Percentiles rank a stretch among this genome's conserved stretches.
Evolutionary conservation across 2,888 invertebrate genomes (phyloP).

Genomic region (Sminthurinus aureus): DNA sequence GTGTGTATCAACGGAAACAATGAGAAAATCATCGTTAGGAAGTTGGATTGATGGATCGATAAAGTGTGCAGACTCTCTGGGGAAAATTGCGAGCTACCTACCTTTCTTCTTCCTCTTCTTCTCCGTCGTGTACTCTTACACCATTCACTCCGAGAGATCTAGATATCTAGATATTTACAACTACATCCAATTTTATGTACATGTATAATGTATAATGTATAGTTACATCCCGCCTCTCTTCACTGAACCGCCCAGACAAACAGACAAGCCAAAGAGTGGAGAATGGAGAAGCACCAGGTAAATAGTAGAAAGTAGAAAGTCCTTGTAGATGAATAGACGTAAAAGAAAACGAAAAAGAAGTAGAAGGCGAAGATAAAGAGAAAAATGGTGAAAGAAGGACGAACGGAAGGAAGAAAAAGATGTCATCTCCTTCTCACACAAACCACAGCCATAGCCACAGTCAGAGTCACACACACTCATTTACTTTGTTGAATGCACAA

Average conservation of each 20-base stretch:
- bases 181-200: neutral
- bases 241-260: neutral
- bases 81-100: constrained; percentile 8
- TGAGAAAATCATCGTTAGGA: constrained; percentile 29
- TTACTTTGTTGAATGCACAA: no score
- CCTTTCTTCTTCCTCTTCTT: no score
- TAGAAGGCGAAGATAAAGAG: neutral
- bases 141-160: no score
- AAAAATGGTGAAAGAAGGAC: neutral
- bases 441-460: neutral
- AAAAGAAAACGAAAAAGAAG: neutral
- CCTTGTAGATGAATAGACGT: neutral
- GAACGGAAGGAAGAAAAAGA: neutral
- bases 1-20: constrained; percentile 30
- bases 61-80: constrained; percentile 24
- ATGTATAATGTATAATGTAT: no score
- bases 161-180: constrained; percentile 1
- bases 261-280: no score
- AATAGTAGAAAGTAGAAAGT: neutral
- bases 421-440: constrained; percentile 15
- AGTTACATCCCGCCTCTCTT: neutral
- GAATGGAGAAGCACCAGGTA: constrained; percentile 5
- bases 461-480: neutral
- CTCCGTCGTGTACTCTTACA: no score
- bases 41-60: constrained; percentile 37